phyloP scores from a whole-genome alignment of 2,113 vertebrate species.

The Triplophysa dalaica region DNA sequence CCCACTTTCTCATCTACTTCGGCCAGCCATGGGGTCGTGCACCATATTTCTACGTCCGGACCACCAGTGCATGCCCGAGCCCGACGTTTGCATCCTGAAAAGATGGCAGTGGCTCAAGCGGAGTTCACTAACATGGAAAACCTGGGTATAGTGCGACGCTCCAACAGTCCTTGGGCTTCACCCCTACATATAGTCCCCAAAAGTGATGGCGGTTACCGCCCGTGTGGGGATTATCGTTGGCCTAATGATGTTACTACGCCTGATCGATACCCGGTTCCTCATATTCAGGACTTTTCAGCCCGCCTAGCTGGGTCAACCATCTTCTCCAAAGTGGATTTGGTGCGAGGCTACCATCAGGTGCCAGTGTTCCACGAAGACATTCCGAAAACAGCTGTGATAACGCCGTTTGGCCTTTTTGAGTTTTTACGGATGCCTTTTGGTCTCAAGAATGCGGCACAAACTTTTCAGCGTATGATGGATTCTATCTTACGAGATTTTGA shows the following conservation, averaged over 20 bases:
- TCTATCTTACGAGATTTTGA: too few relatives aligned
- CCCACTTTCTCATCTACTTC: too few relatives aligned
- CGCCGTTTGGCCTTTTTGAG: not conserved
- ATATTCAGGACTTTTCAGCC: not conserved
- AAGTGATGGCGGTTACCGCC: not conserved
- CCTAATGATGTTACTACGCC: slow-evolving; percentile 16
- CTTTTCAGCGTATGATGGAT: too few relatives aligned
- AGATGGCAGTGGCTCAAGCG: too few relatives aligned
- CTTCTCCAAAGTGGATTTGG: slow-evolving; percentile 1
- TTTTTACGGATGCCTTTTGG: not conserved
- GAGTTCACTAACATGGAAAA: too few relatives aligned
- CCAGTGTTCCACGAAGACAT: not conserved
- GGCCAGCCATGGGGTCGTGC: too few relatives aligned
- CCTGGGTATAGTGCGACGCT: too few relatives aligned
- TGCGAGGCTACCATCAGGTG: slow-evolving; percentile 19
- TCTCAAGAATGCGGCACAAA: too few relatives aligned
- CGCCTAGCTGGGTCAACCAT: not conserved
- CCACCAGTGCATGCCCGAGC: too few relatives aligned
- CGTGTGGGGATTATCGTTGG: not conserved
- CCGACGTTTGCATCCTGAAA: too few relatives aligned
- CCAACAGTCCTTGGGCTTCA: too few relatives aligned
- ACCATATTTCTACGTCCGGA: too few relatives aligned
- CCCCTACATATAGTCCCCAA: not conserved
- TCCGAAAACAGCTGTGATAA: not conserved
- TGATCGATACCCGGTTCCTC: slow-evolving; percentile 10